phyloP scores from a whole-genome alignment of 2,113 vertebrate species.

The Sander lucioperca region DNA sequence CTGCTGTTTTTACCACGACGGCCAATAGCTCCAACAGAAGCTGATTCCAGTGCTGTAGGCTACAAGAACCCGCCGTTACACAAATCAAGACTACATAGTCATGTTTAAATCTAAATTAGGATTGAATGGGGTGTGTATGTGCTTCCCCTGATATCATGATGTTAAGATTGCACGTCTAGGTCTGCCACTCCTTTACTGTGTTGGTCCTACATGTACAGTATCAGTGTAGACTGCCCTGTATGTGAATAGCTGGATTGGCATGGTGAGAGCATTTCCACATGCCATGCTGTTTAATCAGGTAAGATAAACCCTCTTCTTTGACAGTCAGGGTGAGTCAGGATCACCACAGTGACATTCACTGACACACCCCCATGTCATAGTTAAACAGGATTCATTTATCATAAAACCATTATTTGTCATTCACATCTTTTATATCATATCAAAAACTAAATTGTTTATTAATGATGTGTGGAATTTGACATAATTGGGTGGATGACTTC shows the following conservation, averaged over 20 bases:
- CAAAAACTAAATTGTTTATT: not conserved
- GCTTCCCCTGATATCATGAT: not conserved
- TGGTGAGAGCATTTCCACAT: slow-evolving; percentile 11
- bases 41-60: not conserved
- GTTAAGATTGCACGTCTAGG: not conserved
- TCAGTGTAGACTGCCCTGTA: not conserved
- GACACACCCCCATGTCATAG: slow-evolving; percentile 53
- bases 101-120: not conserved
- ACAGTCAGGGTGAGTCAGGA: slow-evolving; percentile 48
- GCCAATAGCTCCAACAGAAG: slow-evolving; percentile 5
- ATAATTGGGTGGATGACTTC: not conserved
- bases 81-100: not conserved
- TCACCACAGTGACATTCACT: slow-evolving; percentile 42
- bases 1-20: slow-evolving; percentile 1
- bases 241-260: slow-evolving; percentile 17
- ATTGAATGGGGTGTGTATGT: not conserved
- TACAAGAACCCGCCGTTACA: not conserved
- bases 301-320: not conserved
- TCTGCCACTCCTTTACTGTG: slow-evolving; percentile 31
- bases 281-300: slow-evolving; percentile 26
- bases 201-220: not conserved
- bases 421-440: not conserved
- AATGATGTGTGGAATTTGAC: not conserved
- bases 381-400: slow-evolving; percentile 34
- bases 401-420: too few relatives aligned